Evolutionary conservation across 2,797 vertebrate genomes (phyloP).

Genomic region (Schizopygopsis pylzovi): DNA sequence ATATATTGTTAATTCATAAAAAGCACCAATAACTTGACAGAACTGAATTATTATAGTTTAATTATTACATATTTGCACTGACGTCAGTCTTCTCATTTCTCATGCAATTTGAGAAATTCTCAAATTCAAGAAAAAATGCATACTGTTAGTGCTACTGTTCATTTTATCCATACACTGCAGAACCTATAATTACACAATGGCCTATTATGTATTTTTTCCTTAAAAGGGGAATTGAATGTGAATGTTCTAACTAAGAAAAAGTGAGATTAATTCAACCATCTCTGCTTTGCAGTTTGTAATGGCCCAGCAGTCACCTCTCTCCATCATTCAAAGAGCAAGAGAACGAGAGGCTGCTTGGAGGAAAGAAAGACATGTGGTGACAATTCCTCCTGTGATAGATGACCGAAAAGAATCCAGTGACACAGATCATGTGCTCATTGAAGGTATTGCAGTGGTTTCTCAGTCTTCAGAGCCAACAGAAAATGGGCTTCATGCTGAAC

Average conservation of each 20-base stretch:
- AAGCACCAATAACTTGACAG: too few relatives aligned
- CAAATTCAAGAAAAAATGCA: too few relatives aligned
- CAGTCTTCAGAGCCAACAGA: slow-evolving; percentile 45
- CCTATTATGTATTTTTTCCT: neutral
- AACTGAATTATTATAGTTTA: neutral
- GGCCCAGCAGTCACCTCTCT: slow-evolving; percentile 68
- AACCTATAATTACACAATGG: neutral
- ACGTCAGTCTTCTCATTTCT: neutral
- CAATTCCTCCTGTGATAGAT: slow-evolving; percentile 56
- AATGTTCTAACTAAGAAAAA: neutral
- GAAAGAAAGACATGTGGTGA: slow-evolving; percentile 49
- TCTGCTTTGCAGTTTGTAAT: slow-evolving; percentile 63
- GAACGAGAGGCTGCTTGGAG: slow-evolving; percentile 66
- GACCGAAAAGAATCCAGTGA: slow-evolving; percentile 13
- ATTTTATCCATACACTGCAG: neutral
- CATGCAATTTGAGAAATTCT: too few relatives aligned
- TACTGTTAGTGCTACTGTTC: neutral
- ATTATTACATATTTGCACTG: neutral
- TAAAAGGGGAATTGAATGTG: neutral
- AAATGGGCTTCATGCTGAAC: slow-evolving; percentile 51
- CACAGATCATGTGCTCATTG: slow-evolving; percentile 5
- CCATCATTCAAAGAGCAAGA: slow-evolving; percentile 76
- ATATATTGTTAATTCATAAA: neutral
- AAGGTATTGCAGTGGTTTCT: slow-evolving; percentile 47
- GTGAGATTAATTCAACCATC: slow-evolving; percentile 20